Evolutionary conservation across 2,888 invertebrate genomes (phyloP).

Genomic region (Hirtodrosophila histrioides): DNA sequence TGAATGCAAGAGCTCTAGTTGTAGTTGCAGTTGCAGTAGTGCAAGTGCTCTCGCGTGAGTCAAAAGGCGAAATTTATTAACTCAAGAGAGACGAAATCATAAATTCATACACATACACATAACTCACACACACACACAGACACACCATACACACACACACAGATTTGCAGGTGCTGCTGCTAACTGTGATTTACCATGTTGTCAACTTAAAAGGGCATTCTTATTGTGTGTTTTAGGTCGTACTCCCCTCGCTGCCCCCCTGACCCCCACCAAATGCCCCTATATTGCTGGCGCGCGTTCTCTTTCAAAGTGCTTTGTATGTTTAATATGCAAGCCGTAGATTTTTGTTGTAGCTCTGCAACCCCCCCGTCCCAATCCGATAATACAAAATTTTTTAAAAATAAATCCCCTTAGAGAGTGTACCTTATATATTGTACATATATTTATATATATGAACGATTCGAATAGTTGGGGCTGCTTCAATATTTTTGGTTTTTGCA

Average conservation of each 20-base stretch:
- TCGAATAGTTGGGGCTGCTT: constrained; percentile 47
- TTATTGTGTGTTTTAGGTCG: constrained; percentile 22
- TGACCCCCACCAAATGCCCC: neutral
- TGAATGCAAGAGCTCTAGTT: constrained; percentile 1
- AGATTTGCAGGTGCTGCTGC: constrained; percentile 14
- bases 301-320: constrained; percentile 17
- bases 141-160: constrained; percentile 3
- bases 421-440: constrained; percentile 5
- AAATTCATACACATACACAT: neutral
- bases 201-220: constrained; percentile 32
- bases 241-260: neutral
- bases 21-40: constrained; percentile 22
- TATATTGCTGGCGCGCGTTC: constrained; percentile 5
- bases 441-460: constrained; percentile 14
- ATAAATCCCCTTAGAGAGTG: constrained; percentile 25
- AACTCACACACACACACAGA: constrained; percentile 9
- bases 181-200: constrained; percentile 57
- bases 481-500: constrained; percentile 37
- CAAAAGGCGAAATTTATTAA: constrained; percentile 2
- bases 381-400: neutral
- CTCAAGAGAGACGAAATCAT: too few relatives aligned
- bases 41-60: constrained; percentile 42
- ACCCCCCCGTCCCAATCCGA: constrained; percentile 9
- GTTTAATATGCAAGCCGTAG: constrained; percentile 38
- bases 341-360: constrained; percentile 42